Evolutionary conservation across 2,113 vertebrate species (phyloP), one percentile per base, ranked within the genome.

Genomic region (Pseudois nayaur): DNA sequence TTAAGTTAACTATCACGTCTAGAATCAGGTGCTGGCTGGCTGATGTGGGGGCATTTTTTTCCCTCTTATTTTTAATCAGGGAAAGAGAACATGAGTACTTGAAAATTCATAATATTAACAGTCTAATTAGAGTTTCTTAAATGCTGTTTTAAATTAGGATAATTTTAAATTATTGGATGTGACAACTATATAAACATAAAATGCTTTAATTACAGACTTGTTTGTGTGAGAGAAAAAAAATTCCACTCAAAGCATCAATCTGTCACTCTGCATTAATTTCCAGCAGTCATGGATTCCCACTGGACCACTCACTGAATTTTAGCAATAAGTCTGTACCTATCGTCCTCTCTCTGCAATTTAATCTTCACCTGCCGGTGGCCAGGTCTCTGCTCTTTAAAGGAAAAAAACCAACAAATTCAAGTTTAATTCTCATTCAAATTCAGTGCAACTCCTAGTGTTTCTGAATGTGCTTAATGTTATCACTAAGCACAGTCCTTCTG

Each of bases 51-150:
- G 19, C 5, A 50, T 43, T 71, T 85, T 76, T 87, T 90, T 74
- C 31, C 78, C 60, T 84, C 33, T 95, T n/a, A n/a, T 12, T 78
- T 98, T 98, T 93, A 98, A 98, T 98, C 96, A 98, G 55, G 23
- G 36, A 82, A 84, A 96, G 48, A 93, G 89, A 94, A 76, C 45
- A 71, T 3, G 8, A 86, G 60, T 85, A 76, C 97, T 98, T 98
- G 45, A 98, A 98, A 98, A 97, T 98, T 97, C 87, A 86, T 96
- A 94, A 95, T 98, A 97, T 94, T 98, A 98, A 90, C 87, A 88
- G 88, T 86, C 81, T 98, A 94, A 98, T 98, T 97, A 96, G 2
- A 79, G 95, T 86, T 93, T 96, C 91, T 94, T 92, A 96, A 98
- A 91, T 95, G 94, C 94, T 96, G 16, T 50, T 98, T 98, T 36